Percentiles rank a stretch among this genome's conserved stretches.
phyloP scores from a whole-genome alignment of 2,888 invertebrate species.

The Sphecodes monilicornis region DNA sequence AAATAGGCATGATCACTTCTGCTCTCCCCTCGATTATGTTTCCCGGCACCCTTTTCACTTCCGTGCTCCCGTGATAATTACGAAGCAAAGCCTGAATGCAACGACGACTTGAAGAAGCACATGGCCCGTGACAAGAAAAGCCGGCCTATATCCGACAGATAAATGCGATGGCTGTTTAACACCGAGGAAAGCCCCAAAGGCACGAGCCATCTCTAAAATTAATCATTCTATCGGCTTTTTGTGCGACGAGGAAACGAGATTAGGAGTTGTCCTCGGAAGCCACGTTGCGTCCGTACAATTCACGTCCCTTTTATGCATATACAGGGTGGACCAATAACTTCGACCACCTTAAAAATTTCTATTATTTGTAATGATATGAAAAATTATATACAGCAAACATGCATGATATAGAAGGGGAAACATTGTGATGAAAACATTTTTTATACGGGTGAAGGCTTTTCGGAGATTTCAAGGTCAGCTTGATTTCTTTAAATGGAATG shows the following conservation, averaged over 20 bases:
- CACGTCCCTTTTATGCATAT: constrained; percentile 12
- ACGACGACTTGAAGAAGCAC: constrained; percentile 50
- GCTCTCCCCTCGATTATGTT: background rate
- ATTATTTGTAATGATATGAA: too few species aligned
- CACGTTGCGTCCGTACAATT: background rate
- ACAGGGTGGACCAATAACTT: background rate
- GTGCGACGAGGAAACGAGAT: constrained; percentile 36
- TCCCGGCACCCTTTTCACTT: constrained; percentile 32
- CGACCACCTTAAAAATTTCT: too few species aligned
- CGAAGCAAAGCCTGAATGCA: constrained; percentile 45
- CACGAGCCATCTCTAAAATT: constrained; percentile 69
- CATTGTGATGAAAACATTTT: too few species aligned
- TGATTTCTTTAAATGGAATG: too few species aligned
- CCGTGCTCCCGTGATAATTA: constrained; percentile 42
- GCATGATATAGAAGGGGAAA: too few species aligned
- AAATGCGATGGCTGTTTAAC: constrained; percentile 65
- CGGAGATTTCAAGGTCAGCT: too few species aligned
- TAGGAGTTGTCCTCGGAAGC: constrained; percentile 23
- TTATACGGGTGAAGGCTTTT: too few species aligned
- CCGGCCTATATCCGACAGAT: constrained; percentile 60
- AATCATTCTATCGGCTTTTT: constrained; percentile 53
- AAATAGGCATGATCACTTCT: background rate
- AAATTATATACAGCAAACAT: too few species aligned
- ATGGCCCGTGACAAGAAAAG: constrained; percentile 61
- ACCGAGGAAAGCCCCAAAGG: constrained; percentile 62